Evolutionary conservation across 2,888 invertebrate species (phyloP).

Genomic region (Parapristionchus giblindavisi): DNA sequence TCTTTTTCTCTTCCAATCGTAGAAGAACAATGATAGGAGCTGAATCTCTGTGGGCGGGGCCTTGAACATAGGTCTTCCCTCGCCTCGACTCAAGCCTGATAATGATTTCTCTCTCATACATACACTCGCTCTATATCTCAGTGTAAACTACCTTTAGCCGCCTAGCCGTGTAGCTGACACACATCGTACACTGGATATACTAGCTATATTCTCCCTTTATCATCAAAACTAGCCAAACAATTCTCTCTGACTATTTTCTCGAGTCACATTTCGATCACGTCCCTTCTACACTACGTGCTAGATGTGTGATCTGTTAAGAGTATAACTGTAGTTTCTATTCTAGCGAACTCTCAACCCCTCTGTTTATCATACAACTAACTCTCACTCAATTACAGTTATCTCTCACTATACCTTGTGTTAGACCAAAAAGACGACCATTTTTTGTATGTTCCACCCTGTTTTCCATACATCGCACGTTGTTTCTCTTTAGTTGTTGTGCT

Average conservation of each 20-base stretch:
- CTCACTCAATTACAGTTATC: too few species aligned
- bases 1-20: not conserved
- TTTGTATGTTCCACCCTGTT: not conserved
- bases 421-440: too few species aligned
- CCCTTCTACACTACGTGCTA: not conserved
- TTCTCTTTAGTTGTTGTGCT: not conserved
- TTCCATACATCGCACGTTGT: not conserved
- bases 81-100: not conserved
- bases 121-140: not conserved
- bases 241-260: not conserved
- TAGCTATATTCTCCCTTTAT: not conserved
- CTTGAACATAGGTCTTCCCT: not conserved
- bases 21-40: not conserved
- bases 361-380: too few species aligned
- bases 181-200: not conserved
- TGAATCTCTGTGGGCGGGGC: not conserved
- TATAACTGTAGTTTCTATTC: too few species aligned
- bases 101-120: not conserved
- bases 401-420: too few species aligned
- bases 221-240: not conserved
- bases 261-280: conserved; percentile 27
- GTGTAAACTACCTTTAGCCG: conserved; percentile 34
- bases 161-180: not conserved
- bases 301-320: too few species aligned
- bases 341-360: too few species aligned